Base-by-base conservation (phyloP, 2,113 vertebrate genomes). In the Megaceryle maxima region DNA sequence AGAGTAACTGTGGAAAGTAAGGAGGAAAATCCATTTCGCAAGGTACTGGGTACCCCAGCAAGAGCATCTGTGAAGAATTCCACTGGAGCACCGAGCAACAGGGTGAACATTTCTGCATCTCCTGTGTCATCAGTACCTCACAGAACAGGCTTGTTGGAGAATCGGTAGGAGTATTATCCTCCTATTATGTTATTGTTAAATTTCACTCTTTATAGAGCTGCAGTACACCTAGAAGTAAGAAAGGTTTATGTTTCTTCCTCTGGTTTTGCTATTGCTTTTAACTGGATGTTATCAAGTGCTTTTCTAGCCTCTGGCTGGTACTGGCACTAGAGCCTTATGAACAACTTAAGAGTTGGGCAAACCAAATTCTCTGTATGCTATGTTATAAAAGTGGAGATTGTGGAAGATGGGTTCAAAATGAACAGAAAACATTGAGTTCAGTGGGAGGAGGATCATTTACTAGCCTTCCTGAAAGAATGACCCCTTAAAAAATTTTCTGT, bases 81-180 rank as follows among this genome's bases (percentile, higher is more conserved):
- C 15, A 4, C 95, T 48, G 98, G 97, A 83, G 75, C 97, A 64
- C 83, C 97, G 24, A 72, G 93, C 86, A 95, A 83, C 59, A 96
- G 98, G 33, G 83, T 86, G 4, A 94, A 97, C 91, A 94, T 97
- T 67, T 83, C 98, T 33, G 75, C 97, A 18, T 96, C 97, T 28
- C 78, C 98, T 48, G 78, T 96, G 0, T 86, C 97, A 10, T 98
- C 99, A 57, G 98, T 98, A 33, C 98, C 99, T 44, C 98, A 98
- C 87, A 98, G 99, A 62, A 95, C 97, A 4, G 98, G 99, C n/a
- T 97, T 99, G 68, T 97, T 98, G 79, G 99, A 99, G 97, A 99
- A 98, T 92, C 98, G 99, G 99, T 99, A 97, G 63, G 97, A 83
- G 50, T 8, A 0, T 75, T 67, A 29, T 67, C 67, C 90, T 72